Conservation (phyloP, 2,797 vertebrate species). For the Spatula versicolor region DNA sequence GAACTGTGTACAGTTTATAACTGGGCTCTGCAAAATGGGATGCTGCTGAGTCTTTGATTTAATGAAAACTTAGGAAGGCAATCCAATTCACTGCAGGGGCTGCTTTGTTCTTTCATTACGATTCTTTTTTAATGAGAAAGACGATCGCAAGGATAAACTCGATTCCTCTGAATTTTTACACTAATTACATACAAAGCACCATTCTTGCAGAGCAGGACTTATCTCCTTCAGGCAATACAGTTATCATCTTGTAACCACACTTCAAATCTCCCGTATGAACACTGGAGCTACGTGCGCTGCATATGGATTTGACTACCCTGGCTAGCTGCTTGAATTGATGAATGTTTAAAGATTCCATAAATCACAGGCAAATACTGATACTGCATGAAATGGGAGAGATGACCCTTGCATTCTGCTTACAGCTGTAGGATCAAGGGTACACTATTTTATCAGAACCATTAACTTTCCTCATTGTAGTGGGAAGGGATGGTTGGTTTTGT, state of each 20-base stretch:
- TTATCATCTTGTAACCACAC: constrained; percentile 81
- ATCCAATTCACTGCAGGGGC: constrained; percentile 72
- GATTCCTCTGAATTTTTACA: constrained; percentile 76
- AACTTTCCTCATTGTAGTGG: constrained; percentile 29
- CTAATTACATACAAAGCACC: constrained; percentile 79
- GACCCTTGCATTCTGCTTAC: constrained; percentile 31
- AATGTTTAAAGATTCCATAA: constrained; percentile 74
- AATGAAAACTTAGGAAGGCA: constrained; percentile 73
- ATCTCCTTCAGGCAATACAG: constrained; percentile 78
- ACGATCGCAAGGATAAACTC: constrained; percentile 75
- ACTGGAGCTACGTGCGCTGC: constrained; percentile 68
- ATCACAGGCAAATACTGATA: constrained; percentile 63
- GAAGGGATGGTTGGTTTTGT: constrained; percentile 26
- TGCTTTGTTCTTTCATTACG: constrained; percentile 74
- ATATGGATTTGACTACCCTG: constrained; percentile 64
- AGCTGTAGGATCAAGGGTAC: constrained; percentile 34
- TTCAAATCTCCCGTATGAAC: constrained; percentile 73
- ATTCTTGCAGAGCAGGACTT: constrained; percentile 75
- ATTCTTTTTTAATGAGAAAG: constrained; percentile 79
- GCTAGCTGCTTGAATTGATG: constrained; percentile 69
- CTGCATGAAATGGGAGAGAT: constrained; percentile 38
- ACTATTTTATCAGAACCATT: constrained; percentile 50
- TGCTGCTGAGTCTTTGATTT: constrained; percentile 67
- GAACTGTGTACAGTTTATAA: constrained; percentile 31
- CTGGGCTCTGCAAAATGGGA: constrained; percentile 37